Base-by-base conservation (phyloP, 2,113 vertebrate genomes). In the Ovis canadensis region DNA sequence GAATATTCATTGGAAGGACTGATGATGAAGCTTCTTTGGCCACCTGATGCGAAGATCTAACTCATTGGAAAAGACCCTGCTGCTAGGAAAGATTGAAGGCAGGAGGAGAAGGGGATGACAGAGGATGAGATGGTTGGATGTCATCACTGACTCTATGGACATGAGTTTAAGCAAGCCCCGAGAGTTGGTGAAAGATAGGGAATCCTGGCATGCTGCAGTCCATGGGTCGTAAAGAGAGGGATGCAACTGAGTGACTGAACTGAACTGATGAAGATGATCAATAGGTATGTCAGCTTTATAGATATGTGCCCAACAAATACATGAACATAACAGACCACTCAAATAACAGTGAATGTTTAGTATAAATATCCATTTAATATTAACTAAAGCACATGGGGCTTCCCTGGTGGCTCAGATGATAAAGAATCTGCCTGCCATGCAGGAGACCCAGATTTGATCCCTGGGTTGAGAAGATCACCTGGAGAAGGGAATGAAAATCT, bases 211-310 rank as follows among this genome's bases (percentile, higher is more conserved):
- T 12, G 19, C n/a, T 71, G 9, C 19, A 36, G n/a, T 36, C 64
- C 64, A 36, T 71, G 64, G 19, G n/a, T 71, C 0, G 0, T 71
- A 71, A 36, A 71, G n/a, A 71, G 67, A 71, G 19, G 67, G 67
- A 12, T 0, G 0, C 10, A 6, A 12, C 19, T 71, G 67, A 40
- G 3, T 71, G n/a, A 36, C n/a, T 36, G n/a, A 71, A 71, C n/a
- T 40, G n/a, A 71, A 40, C 67, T 71, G n/a, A 23, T 40, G n/a
- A 71, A 40, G 36, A 43, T 43, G 71, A 3, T 43, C 36, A 43
- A 27, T 31, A 77, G 15, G 16, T 83, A 85, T 64, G 19, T 83
- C 88, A 91, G 14, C 16, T 90, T 84, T 45, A 74, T 36, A 33
- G 36, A 91, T 40, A 50, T 40, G 7, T 48, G 23, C 36, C 43